Evolutionary conservation across 64 coral and sea anemone species (phyloP), one percentile per base, ranked within the genome.

Genomic region (Acropora tenuis): DNA sequence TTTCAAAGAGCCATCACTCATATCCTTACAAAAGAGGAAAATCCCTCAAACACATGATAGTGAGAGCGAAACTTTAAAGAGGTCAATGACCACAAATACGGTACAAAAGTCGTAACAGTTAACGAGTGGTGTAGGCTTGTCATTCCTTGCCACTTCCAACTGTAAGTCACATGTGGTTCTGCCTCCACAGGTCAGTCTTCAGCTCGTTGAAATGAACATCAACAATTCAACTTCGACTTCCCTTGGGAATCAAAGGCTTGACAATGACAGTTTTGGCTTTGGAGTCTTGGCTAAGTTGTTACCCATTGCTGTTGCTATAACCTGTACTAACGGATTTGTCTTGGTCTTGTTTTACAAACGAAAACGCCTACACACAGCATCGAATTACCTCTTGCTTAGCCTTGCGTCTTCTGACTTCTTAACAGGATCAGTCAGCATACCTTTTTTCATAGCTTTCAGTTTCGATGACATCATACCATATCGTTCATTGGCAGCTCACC

Each of bases 301-400:
- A 1, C 94, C 94, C 41, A 69, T 96, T 13, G 78, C 90, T 3
- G 41, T 88, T 11, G 7, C 58, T 6, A 92, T 96, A 67, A 63
- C 75, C 57, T 2, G 92, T 0, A 79, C 50, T 5, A 96, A 96
- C n/a, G 77, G 94, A 60, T 44, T 92, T 10, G 94, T 96, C 47
- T 89, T 96, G 16, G 43, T 92, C 19, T 42, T 96, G 4, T 95
- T 95, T 88, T 78, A 17, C 15, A 83, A 41, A 57, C 88, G 17
- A 78, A 88, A 72, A 78, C 47, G 4, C 20, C 72, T 96, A 2
- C 86, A 90, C 2, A 92, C 84, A 30, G 30, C 94, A 9, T 75
- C 89, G 9, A 96, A 96, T 80, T 92, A 92, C 90, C 75, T 92
- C n/a, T 69, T 96, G 17, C 40, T 96, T n/a, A 88, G 94, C 30